phyloP scores from a whole-genome alignment of 2,113 vertebrate genomes.

The Naja naja region DNA sequence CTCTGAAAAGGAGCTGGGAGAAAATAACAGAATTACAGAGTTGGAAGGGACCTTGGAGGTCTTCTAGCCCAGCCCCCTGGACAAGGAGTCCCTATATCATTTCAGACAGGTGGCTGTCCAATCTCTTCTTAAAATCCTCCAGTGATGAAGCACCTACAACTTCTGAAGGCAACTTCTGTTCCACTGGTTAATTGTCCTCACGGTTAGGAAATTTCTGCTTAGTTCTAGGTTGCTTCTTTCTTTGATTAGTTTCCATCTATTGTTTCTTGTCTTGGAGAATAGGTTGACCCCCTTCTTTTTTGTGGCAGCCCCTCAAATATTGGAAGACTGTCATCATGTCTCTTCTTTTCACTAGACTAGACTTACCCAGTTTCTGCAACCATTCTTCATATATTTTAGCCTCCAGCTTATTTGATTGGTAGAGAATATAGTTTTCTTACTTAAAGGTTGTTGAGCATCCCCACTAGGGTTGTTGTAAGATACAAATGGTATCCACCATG shows the following conservation, averaged over 20 bases:
- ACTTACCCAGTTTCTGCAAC: neutral
- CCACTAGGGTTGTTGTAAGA: neutral
- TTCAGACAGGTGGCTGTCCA: neutral
- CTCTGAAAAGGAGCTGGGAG: constrained; percentile 37
- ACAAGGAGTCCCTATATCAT: neutral
- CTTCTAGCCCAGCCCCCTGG: neutral
- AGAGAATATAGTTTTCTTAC: neutral
- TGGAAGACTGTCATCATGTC: neutral
- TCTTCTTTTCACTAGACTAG: neutral
- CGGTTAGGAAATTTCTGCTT: neutral
- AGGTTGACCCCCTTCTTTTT: neutral
- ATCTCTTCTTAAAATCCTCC: neutral
- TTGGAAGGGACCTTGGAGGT: neutral
- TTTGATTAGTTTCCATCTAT: neutral
- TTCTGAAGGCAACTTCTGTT: neutral
- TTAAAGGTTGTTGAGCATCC: neutral
- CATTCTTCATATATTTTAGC: neutral
- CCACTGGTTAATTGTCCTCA: neutral
- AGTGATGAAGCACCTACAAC: neutral
- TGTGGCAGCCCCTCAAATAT: neutral
- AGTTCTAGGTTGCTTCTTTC: neutral
- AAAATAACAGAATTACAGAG: neutral
- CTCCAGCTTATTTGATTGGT: neutral
- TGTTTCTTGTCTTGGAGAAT: neutral
- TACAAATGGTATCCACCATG: neutral